A percentile compares a stretch with the other conserved stretches of the same genome.
Evolutionary conservation across 2,888 invertebrate species (phyloP).

Genomic region (Nephrotoma guestfalica): DNA sequence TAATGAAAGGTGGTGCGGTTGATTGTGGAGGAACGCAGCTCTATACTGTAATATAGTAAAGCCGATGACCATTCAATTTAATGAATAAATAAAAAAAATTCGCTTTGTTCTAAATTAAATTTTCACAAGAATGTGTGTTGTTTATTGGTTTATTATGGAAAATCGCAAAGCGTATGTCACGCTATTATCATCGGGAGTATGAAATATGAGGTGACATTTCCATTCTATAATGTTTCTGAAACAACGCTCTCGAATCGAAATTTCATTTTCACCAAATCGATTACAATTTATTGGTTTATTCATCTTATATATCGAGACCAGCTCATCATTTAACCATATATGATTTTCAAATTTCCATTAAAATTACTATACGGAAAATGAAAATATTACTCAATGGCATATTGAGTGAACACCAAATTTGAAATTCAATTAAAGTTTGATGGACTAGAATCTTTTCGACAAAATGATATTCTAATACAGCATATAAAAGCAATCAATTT

Average conservation of each 20-base stretch:
- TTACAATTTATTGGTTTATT: not conserved
- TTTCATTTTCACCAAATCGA: not conserved
- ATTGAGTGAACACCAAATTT: not conserved
- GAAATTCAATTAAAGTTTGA: not conserved
- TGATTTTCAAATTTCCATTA: not conserved
- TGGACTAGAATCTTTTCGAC: not conserved
- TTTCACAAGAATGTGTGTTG: not conserved
- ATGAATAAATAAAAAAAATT: not conserved
- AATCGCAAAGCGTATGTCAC: not conserved
- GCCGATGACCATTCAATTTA: not conserved
- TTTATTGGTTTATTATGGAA: not conserved
- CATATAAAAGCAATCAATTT: not conserved
- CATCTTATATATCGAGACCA: not conserved
- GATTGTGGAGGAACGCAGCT: not conserved
- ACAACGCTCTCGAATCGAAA: not conserved
- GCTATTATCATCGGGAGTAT: not conserved
- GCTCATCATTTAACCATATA: not conserved
- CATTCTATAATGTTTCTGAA: no score
- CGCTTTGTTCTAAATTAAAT: not conserved
- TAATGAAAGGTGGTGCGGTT: not conserved
- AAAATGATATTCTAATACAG: not conserved
- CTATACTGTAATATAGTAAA: not conserved
- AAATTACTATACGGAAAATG: not conserved
- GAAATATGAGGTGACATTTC: not conserved
- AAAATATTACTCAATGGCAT: not conserved